Evolutionary conservation across 1,140 invertebrate species (phyloP).

Genomic region (Caerostris extrusa): DNA sequence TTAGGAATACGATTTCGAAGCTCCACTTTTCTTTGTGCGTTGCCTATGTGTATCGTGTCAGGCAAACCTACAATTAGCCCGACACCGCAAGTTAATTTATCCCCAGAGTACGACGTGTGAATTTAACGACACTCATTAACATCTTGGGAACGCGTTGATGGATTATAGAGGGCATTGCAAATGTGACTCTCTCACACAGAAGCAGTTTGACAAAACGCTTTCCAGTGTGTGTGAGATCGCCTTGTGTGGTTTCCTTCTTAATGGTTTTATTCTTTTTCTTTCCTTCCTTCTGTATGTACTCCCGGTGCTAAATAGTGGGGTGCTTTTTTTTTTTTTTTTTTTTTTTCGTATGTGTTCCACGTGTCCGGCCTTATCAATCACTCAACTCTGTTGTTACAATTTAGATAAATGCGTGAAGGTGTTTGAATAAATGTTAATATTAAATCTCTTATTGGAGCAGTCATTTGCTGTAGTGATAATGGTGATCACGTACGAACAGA

Average conservation of each 20-base stretch:
- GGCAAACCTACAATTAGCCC: constrained; percentile 42
- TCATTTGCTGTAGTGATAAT: background rate
- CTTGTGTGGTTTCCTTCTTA: background rate
- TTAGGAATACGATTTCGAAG: background rate
- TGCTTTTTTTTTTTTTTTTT: no score
- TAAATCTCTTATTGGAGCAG: background rate
- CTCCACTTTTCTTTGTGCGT: background rate
- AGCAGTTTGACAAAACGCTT: background rate
- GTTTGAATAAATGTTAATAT: background rate
- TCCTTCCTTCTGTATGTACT: background rate
- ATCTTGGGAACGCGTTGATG: background rate
- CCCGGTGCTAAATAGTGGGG: background rate
- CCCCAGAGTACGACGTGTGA: background rate
- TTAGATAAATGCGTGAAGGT: background rate
- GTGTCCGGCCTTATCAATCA: background rate
- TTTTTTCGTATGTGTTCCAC: background rate
- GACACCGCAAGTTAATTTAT: constrained; percentile 9
- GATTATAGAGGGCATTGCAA: background rate
- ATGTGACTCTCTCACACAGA: background rate
- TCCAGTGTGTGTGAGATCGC: background rate
- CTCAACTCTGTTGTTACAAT: background rate
- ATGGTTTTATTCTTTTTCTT: background rate
- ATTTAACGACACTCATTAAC: constrained; percentile 11
- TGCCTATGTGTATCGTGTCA: background rate
- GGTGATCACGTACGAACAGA: background rate